Base-by-base conservation (phyloP, 2,113 vertebrate genomes). In the Sus scrofa region DNA sequence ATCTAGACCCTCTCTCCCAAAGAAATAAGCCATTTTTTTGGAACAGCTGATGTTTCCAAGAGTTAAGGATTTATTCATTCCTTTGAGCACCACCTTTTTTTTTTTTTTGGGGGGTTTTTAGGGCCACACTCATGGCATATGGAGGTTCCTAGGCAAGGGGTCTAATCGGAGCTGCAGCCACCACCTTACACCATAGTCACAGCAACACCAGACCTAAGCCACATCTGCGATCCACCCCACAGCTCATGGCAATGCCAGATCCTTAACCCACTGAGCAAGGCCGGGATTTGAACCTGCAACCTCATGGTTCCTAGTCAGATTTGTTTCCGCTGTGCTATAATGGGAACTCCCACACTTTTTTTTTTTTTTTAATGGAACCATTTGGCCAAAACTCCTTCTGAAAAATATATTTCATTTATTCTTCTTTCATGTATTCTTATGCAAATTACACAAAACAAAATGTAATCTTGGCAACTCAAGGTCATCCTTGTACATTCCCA, bases 381-480 rank as follows among this genome's bases (percentile, higher is more conserved):
- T 77, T 92, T 92, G 81, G 50, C 62, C 82, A 34, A 89, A 94
- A 89, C 39, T 84, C 65, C 54, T 94, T 78, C n/a, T 71, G 44
- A 86, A 93, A 83, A 79, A 85, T 10, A 85, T 10, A 88, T 27
- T 32, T 39, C 58, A 44, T 24, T 44, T 44, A 44, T 8, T 44
- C 44, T 44, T 30, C 11, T 84, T 93, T 71, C 9, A 20, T 58
- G 19, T 70, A 44, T 75, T 30, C 82, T 63, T 71, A n/a, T 60
- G 70, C 10, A 75, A 60, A 89, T 81, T 74, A 89, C 24, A 89
- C 13, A 86, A 30, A 94, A 94, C 22, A 93, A 90, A 95, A 74
- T 86, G 92, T 65, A 52, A 85, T 94, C 58, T 32, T 58, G 67
- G 91, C 77, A 79, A 58, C 63, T 37, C 68, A 26, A 70, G 52